A percentile compares a stretch with the other conserved stretches of the same genome.
These are phyloP conservation scores for Cervus canadensis DNA, from an alignment of 2,113 vertebrate genomes.

Conservation along the genomic window DNA sequence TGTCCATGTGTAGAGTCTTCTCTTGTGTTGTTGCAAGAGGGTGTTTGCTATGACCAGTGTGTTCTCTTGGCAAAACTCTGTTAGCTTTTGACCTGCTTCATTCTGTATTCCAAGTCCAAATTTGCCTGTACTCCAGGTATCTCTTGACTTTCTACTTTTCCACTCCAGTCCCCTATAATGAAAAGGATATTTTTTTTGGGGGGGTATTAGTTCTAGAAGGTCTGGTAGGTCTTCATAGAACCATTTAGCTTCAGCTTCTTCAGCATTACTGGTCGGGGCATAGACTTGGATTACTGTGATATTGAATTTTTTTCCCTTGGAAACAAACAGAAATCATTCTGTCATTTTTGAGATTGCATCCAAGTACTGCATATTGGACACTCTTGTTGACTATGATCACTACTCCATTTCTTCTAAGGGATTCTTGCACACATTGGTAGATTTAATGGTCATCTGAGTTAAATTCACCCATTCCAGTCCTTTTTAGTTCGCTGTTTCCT, in stretches of 20 bases:
- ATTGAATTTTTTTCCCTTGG: background rate
- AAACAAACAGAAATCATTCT: background rate
- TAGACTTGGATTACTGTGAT: background rate
- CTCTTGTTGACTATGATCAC: background rate
- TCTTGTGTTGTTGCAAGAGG: background rate
- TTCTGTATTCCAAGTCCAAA: background rate
- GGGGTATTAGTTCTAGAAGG: background rate
- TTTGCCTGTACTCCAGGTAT: background rate
- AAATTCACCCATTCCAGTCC: background rate
- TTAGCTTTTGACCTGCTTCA: background rate
- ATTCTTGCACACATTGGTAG: background rate
- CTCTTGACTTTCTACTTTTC: background rate
- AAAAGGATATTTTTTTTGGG: background rate
- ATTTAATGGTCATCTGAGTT: background rate
- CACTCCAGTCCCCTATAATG: background rate
- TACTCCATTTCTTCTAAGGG: background rate
- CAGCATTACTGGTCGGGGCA: background rate
- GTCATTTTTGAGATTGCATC: background rate
- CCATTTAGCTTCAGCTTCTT: background rate
- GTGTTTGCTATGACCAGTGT: background rate
- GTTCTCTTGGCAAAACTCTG: background rate
- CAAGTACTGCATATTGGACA: background rate
- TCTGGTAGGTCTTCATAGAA: background rate
- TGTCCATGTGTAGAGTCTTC: background rate
- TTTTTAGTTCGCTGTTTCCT: fast-evolving